Conservation (phyloP, 2,113 vertebrate genomes). For the Xiphophorus maculatus region DNA sequence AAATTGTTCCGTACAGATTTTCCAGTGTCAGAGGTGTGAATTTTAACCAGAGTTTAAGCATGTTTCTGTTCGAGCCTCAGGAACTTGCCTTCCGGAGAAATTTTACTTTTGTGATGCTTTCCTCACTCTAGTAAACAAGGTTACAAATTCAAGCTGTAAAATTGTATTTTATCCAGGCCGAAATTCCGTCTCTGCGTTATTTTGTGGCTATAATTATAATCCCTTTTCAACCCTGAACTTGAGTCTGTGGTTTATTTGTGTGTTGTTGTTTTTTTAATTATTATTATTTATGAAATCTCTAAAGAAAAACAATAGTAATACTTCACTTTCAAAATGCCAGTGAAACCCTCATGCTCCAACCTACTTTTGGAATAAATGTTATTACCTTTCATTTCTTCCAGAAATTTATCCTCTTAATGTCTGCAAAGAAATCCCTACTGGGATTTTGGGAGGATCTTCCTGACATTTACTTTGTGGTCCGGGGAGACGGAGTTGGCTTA, state of each 20-base stretch:
- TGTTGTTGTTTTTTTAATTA: slow-evolving; percentile 8
- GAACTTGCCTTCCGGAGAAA: slow-evolving; percentile 35
- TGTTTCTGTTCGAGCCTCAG: slow-evolving; percentile 58
- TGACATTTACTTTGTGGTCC: slow-evolving; percentile 70
- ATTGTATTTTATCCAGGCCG: slow-evolving; percentile 49
- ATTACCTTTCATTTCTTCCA: slow-evolving; percentile 84
- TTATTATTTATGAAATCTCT: slow-evolving; percentile 47
- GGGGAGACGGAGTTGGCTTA: slow-evolving; percentile 83
- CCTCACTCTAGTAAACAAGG: slow-evolving; percentile 20
- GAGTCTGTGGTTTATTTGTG: slow-evolving; percentile 45
- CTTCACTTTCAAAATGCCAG: neutral
- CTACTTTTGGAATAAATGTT: slow-evolving; percentile 51
- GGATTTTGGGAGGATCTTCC: slow-evolving; percentile 47
- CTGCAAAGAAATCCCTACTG: slow-evolving; percentile 62
- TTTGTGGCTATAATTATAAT: slow-evolving; percentile 55
- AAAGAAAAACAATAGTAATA: neutral
- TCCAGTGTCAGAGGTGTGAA: slow-evolving; percentile 41
- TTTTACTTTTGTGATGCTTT: slow-evolving; percentile 30
- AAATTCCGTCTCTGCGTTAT: slow-evolving; percentile 44
- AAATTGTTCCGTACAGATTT: slow-evolving; percentile 43
- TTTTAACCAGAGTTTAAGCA: slow-evolving; percentile 35
- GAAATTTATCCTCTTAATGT: slow-evolving; percentile 79
- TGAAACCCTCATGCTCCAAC: neutral
- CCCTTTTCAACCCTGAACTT: slow-evolving; percentile 47
- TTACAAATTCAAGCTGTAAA: slow-evolving; percentile 39